phyloP scores from a whole-genome alignment of 2,113 vertebrate genomes.

The Tachycineta bicolor region DNA sequence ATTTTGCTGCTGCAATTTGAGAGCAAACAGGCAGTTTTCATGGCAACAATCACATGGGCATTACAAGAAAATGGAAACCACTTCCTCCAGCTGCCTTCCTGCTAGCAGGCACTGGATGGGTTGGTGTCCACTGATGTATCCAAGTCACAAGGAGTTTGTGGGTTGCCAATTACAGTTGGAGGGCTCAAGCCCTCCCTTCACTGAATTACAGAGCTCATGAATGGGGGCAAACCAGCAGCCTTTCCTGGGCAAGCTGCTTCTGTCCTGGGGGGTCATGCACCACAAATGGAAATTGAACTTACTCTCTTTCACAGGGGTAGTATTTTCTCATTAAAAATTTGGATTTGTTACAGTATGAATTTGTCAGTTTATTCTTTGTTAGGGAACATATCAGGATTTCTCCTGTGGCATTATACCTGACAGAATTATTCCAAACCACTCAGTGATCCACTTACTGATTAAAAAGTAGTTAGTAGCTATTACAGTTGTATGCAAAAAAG shows the following conservation, averaged over 20 bases:
- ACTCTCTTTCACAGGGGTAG: not conserved
- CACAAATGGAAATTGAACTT: not conserved
- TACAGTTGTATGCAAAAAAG: not conserved
- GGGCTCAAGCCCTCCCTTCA: not conserved
- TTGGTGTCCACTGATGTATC: rapidly evolving
- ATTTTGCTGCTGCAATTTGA: not conserved
- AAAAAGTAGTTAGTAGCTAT: not conserved
- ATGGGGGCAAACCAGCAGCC: not conserved
- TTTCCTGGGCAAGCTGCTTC: not conserved
- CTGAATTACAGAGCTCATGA: not conserved
- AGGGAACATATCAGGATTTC: not conserved
- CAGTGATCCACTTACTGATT: not conserved
- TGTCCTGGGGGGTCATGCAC: not conserved
- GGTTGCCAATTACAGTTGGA: not conserved
- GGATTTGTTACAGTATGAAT: not conserved
- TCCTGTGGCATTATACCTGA: not conserved
- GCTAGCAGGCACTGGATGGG: not conserved
- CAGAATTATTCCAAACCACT: not conserved
- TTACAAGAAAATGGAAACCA: not conserved
- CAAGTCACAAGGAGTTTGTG: not conserved
- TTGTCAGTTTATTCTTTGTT: not conserved
- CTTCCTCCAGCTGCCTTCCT: not conserved
- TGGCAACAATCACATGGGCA: not conserved
- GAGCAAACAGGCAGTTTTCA: not conserved
- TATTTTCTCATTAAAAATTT: not conserved